A percentile compares a stretch with the other conserved stretches of the same genome.
Conservation (phyloP, 1,140 invertebrate species). For the Bathynomus jamesi region DNA sequence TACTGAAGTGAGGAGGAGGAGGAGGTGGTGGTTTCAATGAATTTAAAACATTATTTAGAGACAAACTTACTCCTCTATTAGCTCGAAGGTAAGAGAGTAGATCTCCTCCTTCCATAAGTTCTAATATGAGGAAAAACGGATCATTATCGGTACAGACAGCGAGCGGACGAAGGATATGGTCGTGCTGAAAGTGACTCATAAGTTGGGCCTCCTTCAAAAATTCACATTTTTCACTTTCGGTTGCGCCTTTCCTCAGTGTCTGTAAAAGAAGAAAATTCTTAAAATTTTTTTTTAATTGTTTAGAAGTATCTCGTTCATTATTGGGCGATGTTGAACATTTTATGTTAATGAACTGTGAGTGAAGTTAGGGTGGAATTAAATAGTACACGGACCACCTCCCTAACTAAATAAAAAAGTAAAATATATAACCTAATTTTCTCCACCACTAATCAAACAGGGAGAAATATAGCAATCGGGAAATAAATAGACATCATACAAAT, state of each 20-base stretch:
- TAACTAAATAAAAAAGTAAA: too few relatives aligned
- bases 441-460: too few relatives aligned
- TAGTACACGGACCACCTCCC: too few relatives aligned
- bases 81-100: slow-evolving; percentile 77
- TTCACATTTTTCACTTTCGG: slow-evolving; percentile 78
- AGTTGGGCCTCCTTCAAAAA: slow-evolving; percentile 93
- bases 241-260: slow-evolving; percentile 87
- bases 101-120: slow-evolving; percentile 95
- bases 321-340: not conserved
- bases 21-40: too few relatives aligned
- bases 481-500: too few relatives aligned
- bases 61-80: slow-evolving; percentile 51
- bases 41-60: too few relatives aligned
- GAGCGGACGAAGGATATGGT: slow-evolving; percentile 83
- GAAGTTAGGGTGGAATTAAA: too few relatives aligned
- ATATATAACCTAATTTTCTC: too few relatives aligned
- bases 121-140: slow-evolving; percentile 85
- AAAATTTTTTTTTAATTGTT: not conserved
- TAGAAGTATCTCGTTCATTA: not conserved
- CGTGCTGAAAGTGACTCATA: slow-evolving; percentile 95
- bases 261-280: slow-evolving; percentile 44
- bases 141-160: slow-evolving; percentile 92
- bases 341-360: too few relatives aligned
- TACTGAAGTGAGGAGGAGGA: too few relatives aligned
- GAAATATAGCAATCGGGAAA: too few relatives aligned